Conservation (phyloP, 2,888 invertebrate genomes). For the Tenodera sinensis region DNA sequence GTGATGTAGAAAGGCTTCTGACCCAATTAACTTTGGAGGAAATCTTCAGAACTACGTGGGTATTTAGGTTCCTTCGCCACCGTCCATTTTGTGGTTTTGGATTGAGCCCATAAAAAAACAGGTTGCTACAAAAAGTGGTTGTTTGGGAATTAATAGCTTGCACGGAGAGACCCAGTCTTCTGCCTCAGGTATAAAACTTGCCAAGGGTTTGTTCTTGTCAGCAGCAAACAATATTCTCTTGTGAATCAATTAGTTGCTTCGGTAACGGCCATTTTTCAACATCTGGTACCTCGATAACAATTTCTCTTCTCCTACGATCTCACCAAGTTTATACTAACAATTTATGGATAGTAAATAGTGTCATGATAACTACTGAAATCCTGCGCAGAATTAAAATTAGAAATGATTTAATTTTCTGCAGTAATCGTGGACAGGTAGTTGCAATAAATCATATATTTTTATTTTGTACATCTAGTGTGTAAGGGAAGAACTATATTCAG, state of each 20-base stretch:
- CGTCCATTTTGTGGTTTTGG: not conserved
- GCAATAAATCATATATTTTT: too few relatives aligned
- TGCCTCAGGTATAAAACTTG: not conserved
- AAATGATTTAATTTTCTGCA: too few relatives aligned
- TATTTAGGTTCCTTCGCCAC: not conserved
- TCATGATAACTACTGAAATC: too few relatives aligned
- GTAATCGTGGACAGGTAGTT: too few relatives aligned
- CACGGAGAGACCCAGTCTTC: not conserved
- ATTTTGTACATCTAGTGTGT: too few relatives aligned
- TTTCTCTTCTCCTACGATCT: too few relatives aligned
- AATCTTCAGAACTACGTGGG: not conserved
- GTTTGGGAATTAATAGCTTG: not conserved
- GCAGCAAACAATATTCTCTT: not conserved
- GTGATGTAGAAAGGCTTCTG: not conserved
- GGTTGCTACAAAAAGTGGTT: not conserved
- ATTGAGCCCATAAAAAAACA: not conserved
- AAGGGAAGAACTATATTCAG: too few relatives aligned
- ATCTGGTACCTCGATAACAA: too few relatives aligned
- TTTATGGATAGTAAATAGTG: too few relatives aligned
- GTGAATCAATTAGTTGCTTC: not conserved
- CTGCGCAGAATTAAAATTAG: too few relatives aligned
- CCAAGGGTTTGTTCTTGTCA: not conserved
- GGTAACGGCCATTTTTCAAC: too few relatives aligned
- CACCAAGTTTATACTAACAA: too few relatives aligned
- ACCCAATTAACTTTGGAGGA: not conserved